phyloP scores from a whole-genome alignment of 2,888 invertebrate species.

The Hydriomena furcata region DNA sequence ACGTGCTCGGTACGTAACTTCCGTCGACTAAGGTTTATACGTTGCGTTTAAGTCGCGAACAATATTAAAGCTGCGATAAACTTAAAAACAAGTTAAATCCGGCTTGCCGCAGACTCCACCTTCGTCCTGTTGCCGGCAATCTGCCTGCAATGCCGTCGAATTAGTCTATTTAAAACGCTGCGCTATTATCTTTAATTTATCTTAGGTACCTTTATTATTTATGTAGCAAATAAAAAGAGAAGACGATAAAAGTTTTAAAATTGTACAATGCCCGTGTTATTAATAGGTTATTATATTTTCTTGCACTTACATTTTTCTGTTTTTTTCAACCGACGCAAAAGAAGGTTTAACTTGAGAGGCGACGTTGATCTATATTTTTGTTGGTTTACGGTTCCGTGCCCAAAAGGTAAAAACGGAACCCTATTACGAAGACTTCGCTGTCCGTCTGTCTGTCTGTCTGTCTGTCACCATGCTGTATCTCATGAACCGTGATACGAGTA shows the following conservation, averaged over 20 bases:
- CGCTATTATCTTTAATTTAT: conserved; percentile 41
- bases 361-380: too few relatives aligned
- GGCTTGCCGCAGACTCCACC: conserved; percentile 63
- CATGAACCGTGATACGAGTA: too few relatives aligned
- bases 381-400: too few relatives aligned
- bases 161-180: conserved; percentile 57
- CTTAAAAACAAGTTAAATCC: conserved; percentile 81
- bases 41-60: conserved; percentile 74
- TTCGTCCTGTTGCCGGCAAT: conserved; percentile 61
- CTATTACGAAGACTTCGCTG: too few relatives aligned
- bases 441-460: too few relatives aligned
- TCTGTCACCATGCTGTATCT: too few relatives aligned
- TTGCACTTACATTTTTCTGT: neutral
- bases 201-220: conserved; percentile 31
- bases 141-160: conserved; percentile 69
- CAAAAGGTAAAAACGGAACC: too few relatives aligned
- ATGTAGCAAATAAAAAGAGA: conserved; percentile 8
- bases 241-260: conserved; percentile 8
- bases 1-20: conserved; percentile 50
- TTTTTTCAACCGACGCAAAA: too few relatives aligned
- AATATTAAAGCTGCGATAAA: conserved; percentile 80
- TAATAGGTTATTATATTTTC: conserved; percentile 3
- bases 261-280: neutral
- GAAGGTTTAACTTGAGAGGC: too few relatives aligned
- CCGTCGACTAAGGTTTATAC: conserved; percentile 61